phyloP scores from a whole-genome alignment of 2,113 vertebrate species.

The Callocephalon fimbriatum region DNA sequence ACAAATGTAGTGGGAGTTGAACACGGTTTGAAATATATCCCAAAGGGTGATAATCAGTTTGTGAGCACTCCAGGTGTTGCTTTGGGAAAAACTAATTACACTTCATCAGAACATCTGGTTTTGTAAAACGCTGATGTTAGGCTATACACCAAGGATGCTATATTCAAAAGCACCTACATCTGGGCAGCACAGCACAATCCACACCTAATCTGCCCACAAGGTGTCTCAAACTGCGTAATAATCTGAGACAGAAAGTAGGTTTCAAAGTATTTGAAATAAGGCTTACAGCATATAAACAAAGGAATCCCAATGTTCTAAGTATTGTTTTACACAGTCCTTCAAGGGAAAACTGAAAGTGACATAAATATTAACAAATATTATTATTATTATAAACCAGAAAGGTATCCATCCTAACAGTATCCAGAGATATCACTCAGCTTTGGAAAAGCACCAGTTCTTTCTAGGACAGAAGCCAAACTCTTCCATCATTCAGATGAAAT shows the following conservation, averaged over 20 bases:
- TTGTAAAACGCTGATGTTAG: background rate
- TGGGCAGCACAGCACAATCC: background rate
- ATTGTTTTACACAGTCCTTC: background rate
- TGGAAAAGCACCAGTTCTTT: background rate
- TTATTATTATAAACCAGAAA: background rate
- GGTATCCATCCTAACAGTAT: background rate
- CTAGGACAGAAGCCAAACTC: conserved; percentile 18
- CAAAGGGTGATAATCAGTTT: background rate
- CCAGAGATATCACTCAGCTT: background rate
- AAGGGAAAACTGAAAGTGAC: background rate
- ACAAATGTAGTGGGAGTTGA: background rate
- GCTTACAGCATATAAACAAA: background rate
- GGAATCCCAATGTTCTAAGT: background rate
- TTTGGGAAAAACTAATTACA: background rate
- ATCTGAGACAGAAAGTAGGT: background rate
- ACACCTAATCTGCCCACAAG: background rate
- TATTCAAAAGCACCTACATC: background rate
- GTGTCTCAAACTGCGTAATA: background rate
- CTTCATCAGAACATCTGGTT: background rate
- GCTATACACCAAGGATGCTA: background rate
- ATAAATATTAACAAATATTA: conserved; percentile 4
- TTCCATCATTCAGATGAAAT: background rate
- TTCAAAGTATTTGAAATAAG: background rate
- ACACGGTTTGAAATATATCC: background rate
- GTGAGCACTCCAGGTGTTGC: background rate